Evolutionary conservation across 2,888 invertebrate genomes (phyloP).

Genomic region (Mechanitis messenoides): DNA sequence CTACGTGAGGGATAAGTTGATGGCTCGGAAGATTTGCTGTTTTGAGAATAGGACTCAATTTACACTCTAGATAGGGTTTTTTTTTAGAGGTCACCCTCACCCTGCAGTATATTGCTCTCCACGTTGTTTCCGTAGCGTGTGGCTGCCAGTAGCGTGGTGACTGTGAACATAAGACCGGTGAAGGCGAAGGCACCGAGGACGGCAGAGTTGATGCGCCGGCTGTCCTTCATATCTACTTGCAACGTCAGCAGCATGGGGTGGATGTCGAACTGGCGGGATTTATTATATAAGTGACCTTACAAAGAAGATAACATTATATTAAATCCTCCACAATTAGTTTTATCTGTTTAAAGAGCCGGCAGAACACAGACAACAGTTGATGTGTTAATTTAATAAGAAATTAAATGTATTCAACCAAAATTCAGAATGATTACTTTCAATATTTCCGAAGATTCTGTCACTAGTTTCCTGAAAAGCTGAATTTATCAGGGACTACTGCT

Average conservation of each 20-base stretch:
- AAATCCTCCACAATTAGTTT: too few relatives aligned
- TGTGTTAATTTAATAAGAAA: too few relatives aligned
- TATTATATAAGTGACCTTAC: too few relatives aligned
- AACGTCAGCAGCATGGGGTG: constrained; percentile 91
- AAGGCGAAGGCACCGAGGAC: constrained; percentile 82
- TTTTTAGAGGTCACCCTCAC: constrained; percentile 32
- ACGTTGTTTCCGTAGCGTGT: constrained; percentile 79
- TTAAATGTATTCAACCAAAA: too few relatives aligned
- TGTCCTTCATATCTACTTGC: constrained; percentile 93
- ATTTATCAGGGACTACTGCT: too few relatives aligned
- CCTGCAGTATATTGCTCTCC: constrained; percentile 80
- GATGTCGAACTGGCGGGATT: constrained; percentile 80
- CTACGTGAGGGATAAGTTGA: constrained; percentile 36
- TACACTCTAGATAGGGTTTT: not conserved
- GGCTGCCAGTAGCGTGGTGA: constrained; percentile 79
- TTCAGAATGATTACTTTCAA: too few relatives aligned
- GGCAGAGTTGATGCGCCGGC: constrained; percentile 82
- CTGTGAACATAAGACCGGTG: constrained; percentile 79
- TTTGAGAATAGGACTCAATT: too few relatives aligned
- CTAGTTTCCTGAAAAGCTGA: too few relatives aligned
- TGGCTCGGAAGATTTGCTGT: too few relatives aligned
- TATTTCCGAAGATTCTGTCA: too few relatives aligned
- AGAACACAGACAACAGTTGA: too few relatives aligned
- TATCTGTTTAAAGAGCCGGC: not conserved
- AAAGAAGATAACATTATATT: too few relatives aligned